These are phyloP conservation scores for Plumapathes pennacea DNA, from an alignment of 92 coral and sea anemone genomes.

Conservation along the genomic window DNA sequence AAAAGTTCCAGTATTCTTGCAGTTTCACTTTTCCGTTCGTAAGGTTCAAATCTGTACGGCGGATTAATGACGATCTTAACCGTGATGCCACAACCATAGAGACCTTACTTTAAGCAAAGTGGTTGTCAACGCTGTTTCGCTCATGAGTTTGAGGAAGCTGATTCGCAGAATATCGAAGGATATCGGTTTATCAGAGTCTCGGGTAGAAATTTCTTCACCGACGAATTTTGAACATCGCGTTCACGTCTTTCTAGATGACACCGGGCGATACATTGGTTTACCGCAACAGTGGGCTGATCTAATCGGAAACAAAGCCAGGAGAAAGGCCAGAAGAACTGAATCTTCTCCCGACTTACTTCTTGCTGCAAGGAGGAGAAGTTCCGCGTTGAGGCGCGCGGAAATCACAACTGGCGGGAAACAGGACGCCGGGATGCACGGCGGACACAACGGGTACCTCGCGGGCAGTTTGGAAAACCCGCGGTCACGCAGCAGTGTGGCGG, in stretches of 20 bases:
- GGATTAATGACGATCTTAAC: too few species aligned
- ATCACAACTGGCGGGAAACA: background rate
- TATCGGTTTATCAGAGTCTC: too few species aligned
- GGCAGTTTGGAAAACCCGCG: conserved; percentile 40
- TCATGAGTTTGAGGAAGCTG: too few species aligned
- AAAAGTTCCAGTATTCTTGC: too few species aligned
- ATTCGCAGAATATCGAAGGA: too few species aligned
- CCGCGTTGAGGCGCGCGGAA: conserved; percentile 1
- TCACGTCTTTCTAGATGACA: conserved; percentile 69
- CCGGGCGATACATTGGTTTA: conserved; percentile 71
- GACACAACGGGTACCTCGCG: too few species aligned
- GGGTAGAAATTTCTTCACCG: conserved; percentile 60
- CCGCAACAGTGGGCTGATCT: conserved; percentile 80
- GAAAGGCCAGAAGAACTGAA: conserved; percentile 28
- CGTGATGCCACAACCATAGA: too few species aligned
- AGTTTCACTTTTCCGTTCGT: too few species aligned
- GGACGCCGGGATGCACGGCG: too few species aligned
- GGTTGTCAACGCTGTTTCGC: too few species aligned
- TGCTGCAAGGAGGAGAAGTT: conserved; percentile 5
- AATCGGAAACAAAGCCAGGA: conserved; percentile 47
- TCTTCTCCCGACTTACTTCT: conserved; percentile 27
- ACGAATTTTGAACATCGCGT: conserved; percentile 70
- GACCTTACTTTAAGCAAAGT: too few species aligned
- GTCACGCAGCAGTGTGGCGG: conserved; percentile 53
- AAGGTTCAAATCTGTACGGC: too few species aligned